Evolutionary conservation across 92 coral and sea anemone genomes (phyloP).

Genomic region (Palythoa heliodiscus): DNA sequence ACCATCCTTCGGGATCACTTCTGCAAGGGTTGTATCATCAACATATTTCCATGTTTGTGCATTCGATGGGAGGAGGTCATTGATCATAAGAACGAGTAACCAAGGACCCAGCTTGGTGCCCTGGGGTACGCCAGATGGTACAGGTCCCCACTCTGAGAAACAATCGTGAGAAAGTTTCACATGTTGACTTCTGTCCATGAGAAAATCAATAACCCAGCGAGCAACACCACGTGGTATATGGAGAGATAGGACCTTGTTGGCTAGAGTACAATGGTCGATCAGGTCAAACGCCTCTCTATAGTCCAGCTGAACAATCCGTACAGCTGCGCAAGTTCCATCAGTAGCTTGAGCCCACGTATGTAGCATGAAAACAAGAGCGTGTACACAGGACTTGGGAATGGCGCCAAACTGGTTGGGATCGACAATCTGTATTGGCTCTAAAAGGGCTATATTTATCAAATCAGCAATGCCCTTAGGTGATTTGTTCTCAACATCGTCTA

Average conservation of each 20-base stretch:
- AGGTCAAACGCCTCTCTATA: slow-evolving; percentile 21
- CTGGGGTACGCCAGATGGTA: slow-evolving; percentile 33
- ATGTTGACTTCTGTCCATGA: slow-evolving; percentile 3
- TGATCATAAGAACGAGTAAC: slow-evolving; percentile 5
- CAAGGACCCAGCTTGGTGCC: slow-evolving; percentile 20
- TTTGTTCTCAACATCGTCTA: slow-evolving; percentile 3
- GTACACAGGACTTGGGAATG: slow-evolving; percentile 17
- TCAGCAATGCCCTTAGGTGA: slow-evolving; percentile 29
- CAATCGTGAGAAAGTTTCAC: slow-evolving; percentile 31
- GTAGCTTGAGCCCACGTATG: slow-evolving; percentile 29
- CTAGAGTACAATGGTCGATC: slow-evolving; percentile 6
- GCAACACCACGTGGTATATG: slow-evolving; percentile 27
- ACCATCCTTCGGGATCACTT: too few relatives aligned
- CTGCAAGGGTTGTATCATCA: too few relatives aligned
- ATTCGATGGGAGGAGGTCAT: background rate
- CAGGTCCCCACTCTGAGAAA: slow-evolving; percentile 41
- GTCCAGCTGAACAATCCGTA: slow-evolving; percentile 19
- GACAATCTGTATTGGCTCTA: slow-evolving; percentile 15
- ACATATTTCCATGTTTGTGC: background rate
- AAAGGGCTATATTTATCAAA: background rate
- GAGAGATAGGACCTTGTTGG: slow-evolving; percentile 12
- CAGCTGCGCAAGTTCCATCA: slow-evolving; percentile 30
- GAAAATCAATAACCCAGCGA: slow-evolving; percentile 27
- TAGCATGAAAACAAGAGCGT: slow-evolving; percentile 38
- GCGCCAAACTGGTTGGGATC: slow-evolving; percentile 37